A percentile compares a stretch with the other conserved stretches of the same genome.
These are phyloP conservation scores for Cyclina sinensis DNA, from an alignment of 1,140 invertebrate genomes.

Conservation along the genomic window DNA sequence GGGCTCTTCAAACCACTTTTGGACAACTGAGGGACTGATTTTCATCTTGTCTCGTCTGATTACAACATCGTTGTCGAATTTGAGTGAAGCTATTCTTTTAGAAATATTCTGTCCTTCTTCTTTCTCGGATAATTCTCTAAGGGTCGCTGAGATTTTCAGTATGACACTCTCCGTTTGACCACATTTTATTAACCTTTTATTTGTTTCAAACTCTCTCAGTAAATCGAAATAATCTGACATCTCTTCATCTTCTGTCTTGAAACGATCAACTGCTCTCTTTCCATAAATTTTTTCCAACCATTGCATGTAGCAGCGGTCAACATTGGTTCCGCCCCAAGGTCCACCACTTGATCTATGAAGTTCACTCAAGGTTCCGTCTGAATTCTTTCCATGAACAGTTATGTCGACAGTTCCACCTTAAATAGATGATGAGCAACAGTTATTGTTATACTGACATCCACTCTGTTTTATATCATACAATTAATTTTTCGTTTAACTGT, in stretches of 20 bases:
- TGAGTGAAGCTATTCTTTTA: neutral
- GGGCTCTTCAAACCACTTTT: neutral
- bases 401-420: neutral
- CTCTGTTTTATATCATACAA: too few species aligned
- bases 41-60: neutral
- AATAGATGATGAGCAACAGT: too few species aligned
- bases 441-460: too few species aligned
- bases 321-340: neutral
- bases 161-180: neutral
- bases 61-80: too few species aligned
- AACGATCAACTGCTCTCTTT: neutral
- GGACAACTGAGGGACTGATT: neutral
- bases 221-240: neutral
- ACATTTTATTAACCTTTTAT: neutral
- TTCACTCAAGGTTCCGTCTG: neutral
- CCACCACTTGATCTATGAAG: neutral
- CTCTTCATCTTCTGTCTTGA: neutral
- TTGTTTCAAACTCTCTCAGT: neutral
- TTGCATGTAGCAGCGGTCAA: neutral
- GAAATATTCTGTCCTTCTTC: neutral
- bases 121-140: neutral
- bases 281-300: neutral
- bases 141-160: neutral
- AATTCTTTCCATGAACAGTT: neutral
- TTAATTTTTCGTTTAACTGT: too few species aligned